Base-by-base conservation (phyloP, 2,797 vertebrate genomes). In the Salmo trutta region DNA sequence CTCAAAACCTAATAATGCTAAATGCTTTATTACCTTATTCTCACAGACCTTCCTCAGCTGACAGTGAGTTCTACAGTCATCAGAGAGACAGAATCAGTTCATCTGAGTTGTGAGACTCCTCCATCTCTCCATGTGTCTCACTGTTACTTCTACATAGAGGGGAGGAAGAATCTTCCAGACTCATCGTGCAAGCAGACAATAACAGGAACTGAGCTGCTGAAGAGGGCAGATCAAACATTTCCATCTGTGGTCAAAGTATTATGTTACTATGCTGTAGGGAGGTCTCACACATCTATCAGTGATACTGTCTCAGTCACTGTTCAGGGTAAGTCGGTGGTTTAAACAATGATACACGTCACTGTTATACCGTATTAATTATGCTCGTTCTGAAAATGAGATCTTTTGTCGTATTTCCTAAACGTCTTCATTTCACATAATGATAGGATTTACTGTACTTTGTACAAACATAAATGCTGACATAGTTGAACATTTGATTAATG, bases 101-200 rank as follows among this genome's bases (percentile, higher is more conserved):
- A 5, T 3, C 16, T 56, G 5, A 56, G 5, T 19, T 56, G 19
- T 19, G 19, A 19, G 54, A 47, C 41, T 47, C 10, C 80, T 68
- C 0, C 68, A 27, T 17, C 4, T 74, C 4, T 59, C 10, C 2
- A 15, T 47, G 41, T 47, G 41, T 47, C 41, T 66, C 4, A 31
- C 17, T 91, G 88, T 87, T 1, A 69, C 77, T 87, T 88, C 77
- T 21, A 68, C 64, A 68, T 0, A 67, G 0, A 54, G 0, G 19
- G 0, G 0, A 0, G 0, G 41, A 47, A 12, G 41, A 27, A 14
- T 41, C 16, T 54, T 54, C 52, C 52, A 54, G 4, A 17, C 16
- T 54, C 52, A 54, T 54, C 1, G 0, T 54, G 52, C 17, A 54
- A 1, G 5, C 52, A 54, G 52, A 54, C 52, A 15, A 1, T 54